Base-by-base conservation (phyloP, 2,888 invertebrate genomes). In the Philereme transversata region DNA sequence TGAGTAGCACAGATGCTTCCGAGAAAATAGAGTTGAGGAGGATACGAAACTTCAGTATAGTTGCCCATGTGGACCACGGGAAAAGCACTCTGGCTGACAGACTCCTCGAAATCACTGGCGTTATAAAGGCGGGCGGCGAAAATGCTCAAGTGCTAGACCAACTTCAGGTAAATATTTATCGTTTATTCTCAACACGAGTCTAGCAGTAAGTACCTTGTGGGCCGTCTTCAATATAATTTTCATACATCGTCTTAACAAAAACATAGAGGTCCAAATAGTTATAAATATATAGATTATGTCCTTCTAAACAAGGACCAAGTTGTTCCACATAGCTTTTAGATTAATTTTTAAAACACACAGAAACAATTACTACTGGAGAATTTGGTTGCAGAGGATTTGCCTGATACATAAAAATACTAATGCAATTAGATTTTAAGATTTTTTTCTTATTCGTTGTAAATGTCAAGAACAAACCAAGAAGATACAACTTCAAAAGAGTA, bases 31-130 rank as follows among this genome's bases (percentile, higher is more conserved):
- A 87, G 44, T 77, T 83, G n/a, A 77, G 70, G 45, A 85, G 78
- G 68, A 97, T 98, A 47, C 93, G 99, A 60, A 99, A 99, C 84
- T 99, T 99, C 80, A 97, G 98, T 86, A 99, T 99, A 76, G 98
- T 99, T 66, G 99, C 99, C n/a, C 99, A 99, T 88, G 97, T 99
- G 1, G 99, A 99, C 85, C 99, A 99, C 93, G 99, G 99, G 0
- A 99, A 99, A 91, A 98, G 98, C 84, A 99, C 99, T 0, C 88
- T 99, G 60, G 99, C 99, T 0, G 99, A 99, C 84, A 93, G 99
- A 58, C 85, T 99, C n/a, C 86, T 99, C 9, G 99, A 99, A 94
- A 87, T 96, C 57, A 98, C 99, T 11, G 99, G 98, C 69, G 95
- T 95, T 0, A 95, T 96, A 58, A 94, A 95, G 76, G 90, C 90